Evolutionary conservation across 2,113 vertebrate species (phyloP), one percentile per base, ranked within the genome.

Genomic region (Dunckerocampus dactyliophorus): DNA sequence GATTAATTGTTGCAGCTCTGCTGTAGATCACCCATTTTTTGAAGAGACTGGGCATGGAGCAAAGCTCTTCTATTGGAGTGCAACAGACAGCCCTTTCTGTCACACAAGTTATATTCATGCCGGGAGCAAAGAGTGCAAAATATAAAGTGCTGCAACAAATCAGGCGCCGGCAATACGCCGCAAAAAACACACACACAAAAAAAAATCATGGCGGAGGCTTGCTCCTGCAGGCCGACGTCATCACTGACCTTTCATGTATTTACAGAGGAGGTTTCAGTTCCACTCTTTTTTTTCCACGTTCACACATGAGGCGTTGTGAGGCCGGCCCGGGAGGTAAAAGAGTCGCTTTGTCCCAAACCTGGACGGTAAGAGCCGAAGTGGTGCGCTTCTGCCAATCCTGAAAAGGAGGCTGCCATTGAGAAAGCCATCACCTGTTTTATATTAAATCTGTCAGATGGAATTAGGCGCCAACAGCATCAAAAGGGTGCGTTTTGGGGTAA

Each of bases 211-310:
- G 59, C 57, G 65, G 47, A 60, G 65, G 76, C 74, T 13, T 15
- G 82, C 70, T 72, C 72, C 72, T 5, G 63, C 52, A 72, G 65
- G 73, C 81, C 74, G 76, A 89, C 80, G 82, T 87, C 87, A 88
- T 78, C 54, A 0, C 75, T 87, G 83, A 89, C 87, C 87, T 90
- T 88, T 91, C 59, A 65, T 77, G 77, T 88, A 82, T 91, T 88
- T 88, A 81, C 77, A 82, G 85, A 90, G 75, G 71, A 76, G 79
- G 79, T 83, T 88, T 85, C 65, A 86, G 86, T 89, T 87, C 72
- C 77, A 82, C 74, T 69, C 67, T 87, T 86, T 85, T 75, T 87
- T 86, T 85, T 84, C 78, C 80, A 81, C 67, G 74, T 83, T 80
- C 80, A 89, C 88, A 88, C 86, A 81, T 34, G 74, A 73, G 79